Evolutionary conservation across 2,113 vertebrate genomes (phyloP).

Genomic region (Gorsachius goisagi): DNA sequence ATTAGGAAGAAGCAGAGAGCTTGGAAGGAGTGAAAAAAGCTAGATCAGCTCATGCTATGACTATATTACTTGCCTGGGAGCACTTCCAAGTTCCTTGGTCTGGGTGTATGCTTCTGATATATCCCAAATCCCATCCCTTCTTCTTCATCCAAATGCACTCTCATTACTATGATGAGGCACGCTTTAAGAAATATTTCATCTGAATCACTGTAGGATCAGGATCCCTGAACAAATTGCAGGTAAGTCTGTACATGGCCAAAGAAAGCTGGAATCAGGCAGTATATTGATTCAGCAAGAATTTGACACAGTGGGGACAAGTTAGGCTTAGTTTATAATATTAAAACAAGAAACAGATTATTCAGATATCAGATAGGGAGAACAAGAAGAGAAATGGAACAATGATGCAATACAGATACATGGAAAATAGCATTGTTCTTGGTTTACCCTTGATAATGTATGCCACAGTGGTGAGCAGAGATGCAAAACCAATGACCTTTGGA

Average conservation of each 20-base stretch:
- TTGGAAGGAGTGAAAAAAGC: neutral
- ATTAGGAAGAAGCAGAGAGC: neutral
- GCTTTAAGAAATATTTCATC: neutral
- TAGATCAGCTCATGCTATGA: neutral
- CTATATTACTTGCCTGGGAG: neutral
- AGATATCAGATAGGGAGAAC: neutral
- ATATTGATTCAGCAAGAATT: neutral
- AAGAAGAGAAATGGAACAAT: neutral
- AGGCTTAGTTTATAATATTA: neutral
- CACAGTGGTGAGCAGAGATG: neutral
- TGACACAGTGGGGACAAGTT: neutral
- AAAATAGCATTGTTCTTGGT: neutral
- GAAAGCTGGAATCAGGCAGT: neutral
- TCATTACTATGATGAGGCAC: neutral
- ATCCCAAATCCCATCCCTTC: neutral
- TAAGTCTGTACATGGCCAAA: neutral
- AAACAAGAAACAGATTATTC: neutral
- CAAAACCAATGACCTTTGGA: neutral
- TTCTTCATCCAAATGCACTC: neutral
- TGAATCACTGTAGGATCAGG: neutral
- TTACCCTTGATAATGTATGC: neutral
- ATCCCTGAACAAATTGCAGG: neutral
- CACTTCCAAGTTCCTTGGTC: neutral
- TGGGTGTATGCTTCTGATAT: neutral
- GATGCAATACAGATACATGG: neutral